phyloP scores from a whole-genome alignment of 2,113 vertebrate species.

The Brevimyrus niger region DNA sequence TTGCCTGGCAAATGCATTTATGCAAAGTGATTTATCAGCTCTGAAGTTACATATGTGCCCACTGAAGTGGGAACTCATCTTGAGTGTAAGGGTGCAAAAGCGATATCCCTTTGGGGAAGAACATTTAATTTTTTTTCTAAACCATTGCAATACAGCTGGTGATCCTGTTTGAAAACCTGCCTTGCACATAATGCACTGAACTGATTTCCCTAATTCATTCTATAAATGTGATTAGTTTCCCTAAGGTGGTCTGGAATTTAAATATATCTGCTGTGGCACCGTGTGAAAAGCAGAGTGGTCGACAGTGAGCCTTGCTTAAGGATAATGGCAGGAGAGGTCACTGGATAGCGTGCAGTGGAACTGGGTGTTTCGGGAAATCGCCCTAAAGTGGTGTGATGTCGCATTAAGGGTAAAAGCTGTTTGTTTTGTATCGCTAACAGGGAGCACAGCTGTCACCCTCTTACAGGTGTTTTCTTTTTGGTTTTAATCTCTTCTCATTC shows the following conservation, averaged over 20 bases:
- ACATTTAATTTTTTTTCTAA: neutral
- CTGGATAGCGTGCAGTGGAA: neutral
- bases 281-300: neutral
- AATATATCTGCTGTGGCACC: neutral
- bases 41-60: neutral
- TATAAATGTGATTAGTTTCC: neutral
- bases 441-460: neutral
- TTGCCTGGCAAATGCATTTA: neutral
- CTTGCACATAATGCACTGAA: neutral
- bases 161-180: neutral
- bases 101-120: neutral
- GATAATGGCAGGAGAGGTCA: neutral
- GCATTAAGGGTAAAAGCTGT: neutral
- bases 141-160: neutral
- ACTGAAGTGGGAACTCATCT: neutral
- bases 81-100: neutral
- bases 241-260: neutral
- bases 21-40: constrained; percentile 2
- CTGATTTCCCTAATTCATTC: neutral
- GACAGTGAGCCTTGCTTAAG: neutral
- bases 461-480: neutral
- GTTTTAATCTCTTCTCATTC: neutral
- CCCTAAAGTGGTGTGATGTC: neutral
- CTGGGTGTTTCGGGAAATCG: neutral
- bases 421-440: neutral